phyloP scores from a whole-genome alignment of 2,797 vertebrate genomes.

The Lophotriccus pileatus region DNA sequence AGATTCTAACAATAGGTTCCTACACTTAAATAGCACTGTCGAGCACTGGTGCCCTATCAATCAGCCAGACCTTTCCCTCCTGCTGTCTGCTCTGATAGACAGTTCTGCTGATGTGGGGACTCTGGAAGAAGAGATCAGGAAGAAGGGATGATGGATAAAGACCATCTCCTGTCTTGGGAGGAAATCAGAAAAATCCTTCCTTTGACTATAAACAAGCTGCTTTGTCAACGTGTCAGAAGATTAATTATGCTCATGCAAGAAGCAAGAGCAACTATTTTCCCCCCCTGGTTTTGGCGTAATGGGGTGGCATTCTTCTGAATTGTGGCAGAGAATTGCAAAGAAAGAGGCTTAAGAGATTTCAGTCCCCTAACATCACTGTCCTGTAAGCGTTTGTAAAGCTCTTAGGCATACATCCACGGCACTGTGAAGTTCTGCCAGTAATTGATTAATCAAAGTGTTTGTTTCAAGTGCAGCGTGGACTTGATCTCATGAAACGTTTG shows the following conservation, averaged over 20 bases:
- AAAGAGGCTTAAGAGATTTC: constrained; percentile 69
- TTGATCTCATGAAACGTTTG: not conserved
- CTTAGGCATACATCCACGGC: constrained; percentile 8
- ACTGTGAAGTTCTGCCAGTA: constrained; percentile 28
- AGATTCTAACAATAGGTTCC: constrained; percentile 77
- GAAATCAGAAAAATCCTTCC: constrained; percentile 86
- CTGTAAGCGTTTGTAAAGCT: constrained; percentile 31
- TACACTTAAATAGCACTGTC: constrained; percentile 73
- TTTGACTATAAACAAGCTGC: constrained; percentile 81
- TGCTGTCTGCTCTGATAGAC: constrained; percentile 75
- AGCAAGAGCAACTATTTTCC: constrained; percentile 46
- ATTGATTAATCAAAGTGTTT: constrained; percentile 49
- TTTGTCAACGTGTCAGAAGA: constrained; percentile 89
- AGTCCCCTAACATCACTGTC: constrained; percentile 40
- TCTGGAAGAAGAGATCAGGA: constrained; percentile 87
- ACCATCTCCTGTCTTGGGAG: constrained; percentile 84
- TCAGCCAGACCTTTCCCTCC: constrained; percentile 74
- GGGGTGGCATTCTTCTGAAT: constrained; percentile 70
- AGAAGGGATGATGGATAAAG: constrained; percentile 91
- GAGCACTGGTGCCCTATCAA: constrained; percentile 64
- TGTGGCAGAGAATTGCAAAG: constrained; percentile 68
- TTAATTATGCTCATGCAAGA: constrained; percentile 76
- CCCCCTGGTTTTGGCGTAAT: constrained; percentile 50
- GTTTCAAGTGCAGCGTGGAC: constrained; percentile 2
- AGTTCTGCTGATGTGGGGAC: constrained; percentile 81